Evolutionary conservation across 2,113 vertebrate species (phyloP).

Genomic region (Manacus vitellinus): DNA sequence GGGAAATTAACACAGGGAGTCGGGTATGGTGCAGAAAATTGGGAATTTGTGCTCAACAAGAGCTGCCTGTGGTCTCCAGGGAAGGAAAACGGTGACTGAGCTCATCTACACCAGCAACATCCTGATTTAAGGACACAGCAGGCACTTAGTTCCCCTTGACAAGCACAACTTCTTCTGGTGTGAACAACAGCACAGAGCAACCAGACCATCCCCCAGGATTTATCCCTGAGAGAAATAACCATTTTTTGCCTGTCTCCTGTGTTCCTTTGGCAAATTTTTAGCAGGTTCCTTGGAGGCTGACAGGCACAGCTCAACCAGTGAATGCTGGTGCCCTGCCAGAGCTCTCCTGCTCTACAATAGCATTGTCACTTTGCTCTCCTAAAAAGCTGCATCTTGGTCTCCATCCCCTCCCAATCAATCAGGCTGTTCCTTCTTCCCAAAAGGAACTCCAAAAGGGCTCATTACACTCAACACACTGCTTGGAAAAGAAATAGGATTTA

Average conservation of each 20-base stretch:
- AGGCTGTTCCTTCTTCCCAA: not conserved
- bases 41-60: not conserved
- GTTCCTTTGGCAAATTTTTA: not conserved
- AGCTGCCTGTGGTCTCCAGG: not conserved
- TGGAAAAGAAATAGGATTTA: not conserved
- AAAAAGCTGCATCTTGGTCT: not conserved
- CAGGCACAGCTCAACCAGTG: not conserved
- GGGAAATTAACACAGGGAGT: not conserved
- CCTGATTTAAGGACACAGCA: not conserved
- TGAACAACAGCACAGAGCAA: not conserved
- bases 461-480: not conserved
- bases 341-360: not conserved
- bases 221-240: not conserved
- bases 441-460: not conserved
- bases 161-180: not conserved
- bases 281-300: not conserved
- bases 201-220: not conserved
- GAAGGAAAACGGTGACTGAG: not conserved
- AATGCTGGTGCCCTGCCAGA: not conserved
- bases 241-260: not conserved
- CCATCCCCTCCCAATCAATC: not conserved
- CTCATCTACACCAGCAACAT: not conserved
- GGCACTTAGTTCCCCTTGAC: not conserved
- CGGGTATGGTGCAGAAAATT: accelerated
- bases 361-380: not conserved